Evolutionary conservation across 2,888 invertebrate species (phyloP).

Genomic region (Ecdyonurus torrentis): DNA sequence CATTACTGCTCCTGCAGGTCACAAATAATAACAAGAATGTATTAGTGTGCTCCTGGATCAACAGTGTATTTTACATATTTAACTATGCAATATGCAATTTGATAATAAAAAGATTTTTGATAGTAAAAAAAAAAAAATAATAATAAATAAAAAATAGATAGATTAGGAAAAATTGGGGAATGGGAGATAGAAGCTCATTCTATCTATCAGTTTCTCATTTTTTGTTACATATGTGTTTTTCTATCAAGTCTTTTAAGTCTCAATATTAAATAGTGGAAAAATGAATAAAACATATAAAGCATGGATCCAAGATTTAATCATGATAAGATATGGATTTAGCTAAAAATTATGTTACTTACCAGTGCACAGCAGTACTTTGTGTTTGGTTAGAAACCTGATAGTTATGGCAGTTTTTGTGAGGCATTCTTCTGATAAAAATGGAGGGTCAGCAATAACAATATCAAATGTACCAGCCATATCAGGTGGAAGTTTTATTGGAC

Average conservation of each 20-base stretch:
- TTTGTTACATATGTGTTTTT: too few species aligned
- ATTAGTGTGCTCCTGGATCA: too few species aligned
- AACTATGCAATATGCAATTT: too few species aligned
- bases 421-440: constrained; percentile 87
- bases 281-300: not conserved
- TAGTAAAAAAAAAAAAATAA: too few species aligned
- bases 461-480: constrained; percentile 48
- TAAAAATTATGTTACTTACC: constrained; percentile 30
- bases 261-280: not conserved
- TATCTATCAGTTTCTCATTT: too few species aligned
- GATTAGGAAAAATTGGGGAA: too few species aligned
- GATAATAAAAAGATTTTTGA: too few species aligned
- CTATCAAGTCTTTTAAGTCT: not conserved
- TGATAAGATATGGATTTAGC: constrained; percentile 1
- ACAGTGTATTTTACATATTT: too few species aligned
- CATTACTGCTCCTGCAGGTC: constrained; percentile 61
- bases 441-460: constrained; percentile 84
- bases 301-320: not conserved
- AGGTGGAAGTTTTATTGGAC: constrained; percentile 46
- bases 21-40: too few species aligned
- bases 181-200: too few species aligned
- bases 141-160: too few species aligned
- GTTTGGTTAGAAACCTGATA: constrained; percentile 52
- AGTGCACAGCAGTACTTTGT: constrained; percentile 72
- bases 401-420: constrained; percentile 65